phyloP scores from a whole-genome alignment of 2,797 vertebrate genomes.

The Spizella passerina region DNA sequence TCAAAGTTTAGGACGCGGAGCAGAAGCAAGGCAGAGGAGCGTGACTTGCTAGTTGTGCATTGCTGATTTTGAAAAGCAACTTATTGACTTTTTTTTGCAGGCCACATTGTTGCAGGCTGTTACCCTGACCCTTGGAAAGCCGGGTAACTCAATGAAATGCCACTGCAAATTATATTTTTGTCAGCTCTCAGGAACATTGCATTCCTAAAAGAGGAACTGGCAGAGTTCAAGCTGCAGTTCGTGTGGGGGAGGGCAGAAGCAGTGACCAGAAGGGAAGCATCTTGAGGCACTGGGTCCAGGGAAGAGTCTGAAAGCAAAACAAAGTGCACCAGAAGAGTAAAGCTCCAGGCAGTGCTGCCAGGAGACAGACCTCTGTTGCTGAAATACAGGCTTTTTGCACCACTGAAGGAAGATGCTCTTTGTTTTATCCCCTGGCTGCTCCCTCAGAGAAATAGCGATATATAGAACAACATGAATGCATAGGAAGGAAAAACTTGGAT shows the following conservation, averaged over 20 bases:
- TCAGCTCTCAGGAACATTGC: neutral
- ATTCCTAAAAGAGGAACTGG: conserved; percentile 41
- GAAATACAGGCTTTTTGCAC: neutral
- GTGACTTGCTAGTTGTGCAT: neutral
- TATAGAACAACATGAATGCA: neutral
- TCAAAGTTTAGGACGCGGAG: neutral
- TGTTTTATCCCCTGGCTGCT: neutral
- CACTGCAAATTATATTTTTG: conserved; percentile 35
- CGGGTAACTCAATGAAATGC: neutral
- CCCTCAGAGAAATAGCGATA: neutral
- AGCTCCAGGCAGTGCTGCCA: neutral
- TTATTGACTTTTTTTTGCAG: neutral
- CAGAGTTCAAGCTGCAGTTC: neutral
- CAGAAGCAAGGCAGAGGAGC: neutral
- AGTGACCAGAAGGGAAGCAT: neutral
- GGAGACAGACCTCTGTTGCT: neutral
- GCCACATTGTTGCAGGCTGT: conserved; percentile 10
- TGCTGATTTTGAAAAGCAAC: conserved; percentile 7
- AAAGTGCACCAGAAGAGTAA: neutral
- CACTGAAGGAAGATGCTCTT: neutral
- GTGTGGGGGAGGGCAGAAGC: neutral
- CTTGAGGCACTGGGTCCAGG: neutral
- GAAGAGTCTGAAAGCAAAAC: conserved; percentile 27
- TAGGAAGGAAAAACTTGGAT: neutral
- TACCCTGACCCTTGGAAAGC: conserved; percentile 8